Base-by-base conservation (phyloP, 2,113 vertebrate species). In the Cololabis saira region DNA sequence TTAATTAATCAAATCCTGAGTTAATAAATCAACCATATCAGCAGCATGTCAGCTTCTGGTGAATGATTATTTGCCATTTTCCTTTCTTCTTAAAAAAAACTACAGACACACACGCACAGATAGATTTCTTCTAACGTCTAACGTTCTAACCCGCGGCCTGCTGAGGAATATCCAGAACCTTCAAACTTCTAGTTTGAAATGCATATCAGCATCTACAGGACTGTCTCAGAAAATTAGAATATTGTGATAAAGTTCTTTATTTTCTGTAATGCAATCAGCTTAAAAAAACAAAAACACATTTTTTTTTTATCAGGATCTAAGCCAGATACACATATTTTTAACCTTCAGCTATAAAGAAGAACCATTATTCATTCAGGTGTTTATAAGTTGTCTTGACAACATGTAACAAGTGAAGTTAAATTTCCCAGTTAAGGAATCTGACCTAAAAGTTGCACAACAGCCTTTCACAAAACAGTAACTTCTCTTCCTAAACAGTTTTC, bases 11-110 rank as follows among this genome's bases (percentile, higher is more conserved):
- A 86, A 69, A 73, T 75, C 69, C 58, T 57, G 53, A 49, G 70
- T 48, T 78, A 68, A 90, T 87, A 83, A 83, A 89, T 88, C 83
- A 88, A 30, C 75, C 71, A 63, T 75, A 86, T 89, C 84, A 67
- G 69, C 73, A 83, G 12, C 41, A 82, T 12, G 65, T 74, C 89
- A 74, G 24, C 55, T 22, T 59, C 56, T 27, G 65, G 52, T 82
- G 74, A 82, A 50, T 73, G 58, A 88, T 71, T 41, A 77, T 88
- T 75, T 81, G 63, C 42, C 42, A 60, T 76, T 75, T 41, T 43
- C 5, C 5, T 27, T 27, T 27, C 5, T 27, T 27, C 5, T 27
- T 27, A 27, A 27, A 27, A 3, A 56, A 54, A 15, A 44, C 58
- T 61, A 55, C 21, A 17, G 43, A 42, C 43, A 49, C 17, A 68